These are phyloP conservation scores for Caranx melampygus DNA, from an alignment of 2,113 vertebrate species.

Conservation along the genomic window DNA sequence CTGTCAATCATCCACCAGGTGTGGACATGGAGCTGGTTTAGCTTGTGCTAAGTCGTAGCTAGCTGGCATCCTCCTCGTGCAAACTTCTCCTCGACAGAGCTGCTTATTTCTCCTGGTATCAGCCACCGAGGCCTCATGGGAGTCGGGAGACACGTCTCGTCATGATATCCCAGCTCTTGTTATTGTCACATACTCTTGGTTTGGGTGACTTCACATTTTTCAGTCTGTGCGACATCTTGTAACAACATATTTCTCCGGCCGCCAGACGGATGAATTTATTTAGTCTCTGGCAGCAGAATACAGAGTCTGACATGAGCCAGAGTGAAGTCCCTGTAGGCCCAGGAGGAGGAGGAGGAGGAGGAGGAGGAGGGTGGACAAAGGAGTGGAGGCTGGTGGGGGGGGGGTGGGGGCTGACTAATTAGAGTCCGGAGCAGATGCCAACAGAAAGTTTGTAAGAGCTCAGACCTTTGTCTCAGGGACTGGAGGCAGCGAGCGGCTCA, in stretches of 20 bases:
- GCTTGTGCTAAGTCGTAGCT: neutral
- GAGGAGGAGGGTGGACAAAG: neutral
- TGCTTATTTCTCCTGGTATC: neutral
- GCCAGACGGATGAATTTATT: conserved; percentile 3
- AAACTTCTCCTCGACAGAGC: neutral
- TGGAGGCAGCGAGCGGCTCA: neutral
- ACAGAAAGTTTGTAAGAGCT: neutral
- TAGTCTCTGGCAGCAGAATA: neutral
- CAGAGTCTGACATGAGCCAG: neutral
- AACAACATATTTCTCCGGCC: rapidly evolving
- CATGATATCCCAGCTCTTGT: neutral
- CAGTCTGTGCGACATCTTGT: neutral
- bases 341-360: no score
- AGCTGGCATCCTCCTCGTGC: neutral
- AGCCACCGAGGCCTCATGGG: rapidly evolving
- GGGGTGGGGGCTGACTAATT: neutral
- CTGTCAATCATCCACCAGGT: neutral
- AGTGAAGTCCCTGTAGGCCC: no score
- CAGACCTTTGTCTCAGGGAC: neutral
- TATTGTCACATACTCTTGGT: neutral
- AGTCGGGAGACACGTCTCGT: neutral
- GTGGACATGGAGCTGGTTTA: neutral
- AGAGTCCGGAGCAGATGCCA: neutral
- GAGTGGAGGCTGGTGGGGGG: neutral
- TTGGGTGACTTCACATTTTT: neutral